phyloP scores from a whole-genome alignment of 2,797 vertebrate genomes.

The Clarias platycephalus region DNA sequence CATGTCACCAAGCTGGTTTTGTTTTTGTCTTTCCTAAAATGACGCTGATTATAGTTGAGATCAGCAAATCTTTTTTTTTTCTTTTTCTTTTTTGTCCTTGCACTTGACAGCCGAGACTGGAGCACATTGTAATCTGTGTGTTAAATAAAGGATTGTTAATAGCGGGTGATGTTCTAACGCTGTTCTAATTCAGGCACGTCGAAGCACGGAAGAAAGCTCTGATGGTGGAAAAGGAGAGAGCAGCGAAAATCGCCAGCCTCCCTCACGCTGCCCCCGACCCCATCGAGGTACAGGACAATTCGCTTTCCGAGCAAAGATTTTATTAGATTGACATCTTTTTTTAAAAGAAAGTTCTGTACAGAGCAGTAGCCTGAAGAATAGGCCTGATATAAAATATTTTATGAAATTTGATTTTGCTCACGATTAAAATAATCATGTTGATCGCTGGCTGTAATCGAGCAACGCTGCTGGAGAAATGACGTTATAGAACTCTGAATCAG shows the following conservation, averaged over 20 bases:
- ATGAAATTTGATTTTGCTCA: no score
- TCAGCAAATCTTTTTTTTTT: not conserved
- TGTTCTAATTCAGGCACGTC: slow-evolving; percentile 61
- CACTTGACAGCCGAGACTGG: not conserved
- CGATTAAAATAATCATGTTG: no score
- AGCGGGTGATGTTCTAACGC: not conserved
- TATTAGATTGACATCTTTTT: no score
- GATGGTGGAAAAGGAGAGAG: slow-evolving; percentile 82
- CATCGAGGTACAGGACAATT: slow-evolving; percentile 71
- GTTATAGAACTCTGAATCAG: no score
- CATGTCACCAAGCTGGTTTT: not conserved
- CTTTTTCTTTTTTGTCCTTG: not conserved
- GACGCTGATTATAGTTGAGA: not conserved
- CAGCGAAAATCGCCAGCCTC: slow-evolving; percentile 82
- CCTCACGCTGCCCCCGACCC: slow-evolving; percentile 77
- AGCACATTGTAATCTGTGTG: not conserved
- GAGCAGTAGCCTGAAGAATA: no score
- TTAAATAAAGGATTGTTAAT: not conserved
- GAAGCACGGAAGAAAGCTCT: slow-evolving; percentile 82
- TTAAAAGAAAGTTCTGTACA: no score
- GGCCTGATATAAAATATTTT: no score
- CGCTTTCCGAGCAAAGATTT: not conserved
- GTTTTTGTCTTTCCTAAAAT: not conserved
- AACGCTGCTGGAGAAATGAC: no score
- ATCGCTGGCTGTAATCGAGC: no score